Base-by-base conservation (phyloP, 2,888 invertebrate genomes). In the Scotopteryx bipunctaria region DNA sequence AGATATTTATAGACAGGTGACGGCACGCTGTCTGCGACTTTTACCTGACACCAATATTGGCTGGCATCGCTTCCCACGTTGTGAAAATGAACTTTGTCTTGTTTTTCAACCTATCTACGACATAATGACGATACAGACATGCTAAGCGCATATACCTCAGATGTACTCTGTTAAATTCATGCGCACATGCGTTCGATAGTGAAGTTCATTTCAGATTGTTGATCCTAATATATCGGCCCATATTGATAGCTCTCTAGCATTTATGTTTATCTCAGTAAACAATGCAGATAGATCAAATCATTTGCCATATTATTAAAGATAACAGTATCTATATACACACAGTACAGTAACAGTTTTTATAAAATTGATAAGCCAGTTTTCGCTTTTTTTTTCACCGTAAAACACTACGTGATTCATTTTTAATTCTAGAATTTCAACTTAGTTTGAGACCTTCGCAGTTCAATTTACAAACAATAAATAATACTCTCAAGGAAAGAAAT, bases 201-300 rank as follows among this genome's bases (percentile, higher is more conserved):
- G 70, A 76, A 79, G 77, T 80, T 78, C 73, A 77, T 71, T 70
- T 64, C 62, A 73, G 75, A 76, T 67, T 73, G 67, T 76, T 73
- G 78, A 77, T 76, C 73, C 68, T 64, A 67, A 68, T 66, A 63
- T 62, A 72, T 31, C 14, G 61, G 9, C 11, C 15, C 8, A 14
- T 31, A 14, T 15, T 35, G 35, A 35, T 35, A 23, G 19, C 31
- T 41, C 5, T 15, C 21, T 14, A 23, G 5, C 21, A 49, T 13
- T 6, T 14, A 40, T 31, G 8, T 51, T 36, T 41, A 51, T 51
- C 29, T 35, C 14, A n/a, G 14, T 32, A 16, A 32, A 23, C 25
- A 42, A 17, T 23, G 15, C 11, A 42, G 14, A 31, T 27, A 14
- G 32, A 46, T 46, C 15, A 19, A 27, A 27, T 46, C 46, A 49